Evolutionary conservation across 2,888 invertebrate species (phyloP).

Genomic region (Neria commutata): DNA sequence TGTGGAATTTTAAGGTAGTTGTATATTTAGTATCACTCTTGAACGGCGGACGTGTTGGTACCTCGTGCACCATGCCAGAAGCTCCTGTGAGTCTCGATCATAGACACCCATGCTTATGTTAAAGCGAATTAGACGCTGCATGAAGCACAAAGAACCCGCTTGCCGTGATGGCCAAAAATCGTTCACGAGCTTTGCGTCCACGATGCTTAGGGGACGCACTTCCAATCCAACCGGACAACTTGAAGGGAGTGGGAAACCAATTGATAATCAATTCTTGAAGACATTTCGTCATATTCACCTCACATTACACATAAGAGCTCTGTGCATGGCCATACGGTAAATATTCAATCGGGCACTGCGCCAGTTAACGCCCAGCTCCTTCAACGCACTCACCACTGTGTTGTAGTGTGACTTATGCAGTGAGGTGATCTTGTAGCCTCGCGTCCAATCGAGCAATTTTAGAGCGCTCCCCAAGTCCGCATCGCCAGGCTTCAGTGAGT

Average conservation of each 20-base stretch:
- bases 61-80: conserved; percentile 49
- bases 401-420: conserved; percentile 37
- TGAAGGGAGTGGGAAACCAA: neutral
- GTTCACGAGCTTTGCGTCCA: conserved; percentile 38
- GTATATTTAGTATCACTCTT: too few species aligned
- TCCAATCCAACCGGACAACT: conserved; percentile 36
- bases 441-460: conserved; percentile 39
- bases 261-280: too few species aligned
- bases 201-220: conserved; percentile 14
- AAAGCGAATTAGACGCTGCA: conserved; percentile 38
- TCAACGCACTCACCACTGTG: neutral
- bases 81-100: conserved; percentile 32
- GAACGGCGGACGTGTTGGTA: conserved; percentile 11
- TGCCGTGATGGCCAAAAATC: conserved; percentile 43
- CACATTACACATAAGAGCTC: conserved; percentile 29
- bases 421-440: conserved; percentile 40
- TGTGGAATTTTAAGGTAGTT: too few species aligned
- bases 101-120: conserved; percentile 43
- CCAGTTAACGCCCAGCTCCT: conserved; percentile 34
- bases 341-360: conserved; percentile 33
- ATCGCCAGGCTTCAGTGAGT: conserved; percentile 35
- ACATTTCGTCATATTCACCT: conserved; percentile 32
- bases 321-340: conserved; percentile 30
- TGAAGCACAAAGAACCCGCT: conserved; percentile 38
- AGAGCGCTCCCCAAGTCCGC: conserved; percentile 32